Conservation (phyloP, 2,113 vertebrate genomes). For the Mustelus asterias region DNA sequence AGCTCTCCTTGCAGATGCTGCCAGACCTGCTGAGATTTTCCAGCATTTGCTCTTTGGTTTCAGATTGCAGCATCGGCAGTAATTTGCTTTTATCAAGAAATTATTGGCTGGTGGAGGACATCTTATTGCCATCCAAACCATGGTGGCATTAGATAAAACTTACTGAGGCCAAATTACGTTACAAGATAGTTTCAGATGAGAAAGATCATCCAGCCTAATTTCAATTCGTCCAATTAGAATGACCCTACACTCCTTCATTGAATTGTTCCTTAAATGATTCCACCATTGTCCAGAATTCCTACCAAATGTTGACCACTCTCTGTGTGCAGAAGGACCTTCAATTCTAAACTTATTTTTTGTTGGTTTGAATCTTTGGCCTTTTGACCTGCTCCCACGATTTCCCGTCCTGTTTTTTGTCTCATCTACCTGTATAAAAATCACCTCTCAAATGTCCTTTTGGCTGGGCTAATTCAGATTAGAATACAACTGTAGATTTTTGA, state of each 20-base stretch:
- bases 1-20: no score
- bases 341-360: background rate
- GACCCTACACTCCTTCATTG: background rate
- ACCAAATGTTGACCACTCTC: background rate
- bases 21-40: no score
- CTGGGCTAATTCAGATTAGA: background rate
- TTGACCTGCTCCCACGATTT: background rate
- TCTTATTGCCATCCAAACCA: background rate
- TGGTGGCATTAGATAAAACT: background rate
- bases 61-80: no score
- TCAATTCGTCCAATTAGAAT: background rate
- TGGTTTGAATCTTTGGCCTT: no score
- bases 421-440: background rate
- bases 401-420: background rate
- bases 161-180: background rate
- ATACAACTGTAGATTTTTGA: background rate
- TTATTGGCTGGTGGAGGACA: background rate
- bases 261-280: background rate
- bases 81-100: background rate
- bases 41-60: no score
- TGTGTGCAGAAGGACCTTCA: background rate
- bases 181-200: background rate
- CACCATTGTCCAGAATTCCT: background rate
- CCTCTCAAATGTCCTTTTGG: background rate
- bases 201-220: background rate